phyloP scores from a whole-genome alignment of 2,888 invertebrate species.

The Heliconius sara region DNA sequence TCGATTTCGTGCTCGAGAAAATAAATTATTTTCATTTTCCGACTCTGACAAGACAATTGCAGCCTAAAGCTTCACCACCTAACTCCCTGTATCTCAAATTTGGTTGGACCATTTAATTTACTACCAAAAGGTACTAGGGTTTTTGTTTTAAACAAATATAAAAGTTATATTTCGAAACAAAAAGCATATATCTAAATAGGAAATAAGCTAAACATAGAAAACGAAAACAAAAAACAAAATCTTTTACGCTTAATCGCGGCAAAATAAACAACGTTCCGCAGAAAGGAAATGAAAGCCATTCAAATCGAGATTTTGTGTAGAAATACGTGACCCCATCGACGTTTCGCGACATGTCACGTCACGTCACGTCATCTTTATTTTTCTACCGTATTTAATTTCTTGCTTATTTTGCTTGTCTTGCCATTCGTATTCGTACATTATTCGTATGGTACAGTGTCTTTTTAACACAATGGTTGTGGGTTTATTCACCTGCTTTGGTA shows the following conservation, averaged over 20 bases:
- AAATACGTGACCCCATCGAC: slow-evolving; percentile 74
- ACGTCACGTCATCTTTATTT: slow-evolving; percentile 65
- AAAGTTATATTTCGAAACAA: slow-evolving; percentile 23
- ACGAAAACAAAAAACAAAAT: slow-evolving; percentile 9
- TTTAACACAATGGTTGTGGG: background rate
- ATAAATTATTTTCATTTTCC: too few species aligned
- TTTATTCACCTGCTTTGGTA: background rate
- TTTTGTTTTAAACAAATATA: background rate
- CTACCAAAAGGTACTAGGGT: too few species aligned
- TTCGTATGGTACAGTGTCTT: slow-evolving; percentile 58
- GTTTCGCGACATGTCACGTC: slow-evolving; percentile 66
- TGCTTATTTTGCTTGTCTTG: slow-evolving; percentile 51
- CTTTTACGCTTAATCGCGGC: slow-evolving; percentile 35
- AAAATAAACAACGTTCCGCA: slow-evolving; percentile 46
- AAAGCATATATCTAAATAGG: background rate
- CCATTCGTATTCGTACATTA: slow-evolving; percentile 65
- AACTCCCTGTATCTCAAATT: too few species aligned
- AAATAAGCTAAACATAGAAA: slow-evolving; percentile 5
- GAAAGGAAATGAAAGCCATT: slow-evolving; percentile 48
- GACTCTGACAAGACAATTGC: too few species aligned
- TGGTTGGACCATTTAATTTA: too few species aligned
- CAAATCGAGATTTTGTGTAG: slow-evolving; percentile 63
- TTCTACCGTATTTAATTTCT: slow-evolving; percentile 74
- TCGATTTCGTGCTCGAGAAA: too few species aligned
- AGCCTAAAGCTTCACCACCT: too few species aligned